Evolutionary conservation across 2,888 invertebrate genomes (phyloP).

Genomic region (Achlya flavicornis): DNA sequence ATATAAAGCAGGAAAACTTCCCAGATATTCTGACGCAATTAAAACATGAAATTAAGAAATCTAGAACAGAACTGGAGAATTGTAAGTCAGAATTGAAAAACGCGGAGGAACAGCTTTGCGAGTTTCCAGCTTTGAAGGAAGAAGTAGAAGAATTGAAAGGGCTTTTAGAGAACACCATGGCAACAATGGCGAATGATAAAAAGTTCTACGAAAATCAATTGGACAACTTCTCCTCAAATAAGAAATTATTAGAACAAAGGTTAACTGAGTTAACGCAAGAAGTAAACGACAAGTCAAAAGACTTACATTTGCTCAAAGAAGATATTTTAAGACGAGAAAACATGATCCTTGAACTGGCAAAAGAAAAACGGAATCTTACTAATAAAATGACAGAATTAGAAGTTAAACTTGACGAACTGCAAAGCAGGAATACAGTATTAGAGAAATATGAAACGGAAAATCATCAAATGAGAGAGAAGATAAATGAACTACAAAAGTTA

Average conservation of each 20-base stretch:
- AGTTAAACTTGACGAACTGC: constrained; percentile 77
- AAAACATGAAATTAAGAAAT: constrained; percentile 82
- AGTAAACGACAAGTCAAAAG: constrained; percentile 79
- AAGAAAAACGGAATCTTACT: constrained; percentile 83
- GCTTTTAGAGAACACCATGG: constrained; percentile 76
- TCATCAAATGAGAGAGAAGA: constrained; percentile 76
- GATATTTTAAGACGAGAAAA: constrained; percentile 83
- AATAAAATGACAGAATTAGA: constrained; percentile 76
- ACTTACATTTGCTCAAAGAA: constrained; percentile 80
- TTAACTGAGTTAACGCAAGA: constrained; percentile 83
- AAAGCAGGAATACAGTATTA: constrained; percentile 66
- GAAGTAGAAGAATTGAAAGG: constrained; percentile 77
- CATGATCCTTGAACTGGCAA: constrained; percentile 82
- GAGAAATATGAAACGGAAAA: constrained; percentile 71
- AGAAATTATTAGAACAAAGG: constrained; percentile 81
- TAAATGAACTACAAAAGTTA: constrained; percentile 74
- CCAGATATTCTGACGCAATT: constrained; percentile 74
- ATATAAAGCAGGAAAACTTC: constrained; percentile 71
- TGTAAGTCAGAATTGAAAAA: constrained; percentile 81
- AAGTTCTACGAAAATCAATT: constrained; percentile 83
- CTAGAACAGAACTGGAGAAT: constrained; percentile 80
- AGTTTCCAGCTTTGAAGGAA: constrained; percentile 78
- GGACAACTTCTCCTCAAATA: constrained; percentile 80
- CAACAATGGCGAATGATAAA: constrained; percentile 81
- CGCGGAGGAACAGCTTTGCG: constrained; percentile 80